These are phyloP conservation scores for Lithophane socia DNA, from an alignment of 2,888 invertebrate species.

Conservation along the genomic window DNA sequence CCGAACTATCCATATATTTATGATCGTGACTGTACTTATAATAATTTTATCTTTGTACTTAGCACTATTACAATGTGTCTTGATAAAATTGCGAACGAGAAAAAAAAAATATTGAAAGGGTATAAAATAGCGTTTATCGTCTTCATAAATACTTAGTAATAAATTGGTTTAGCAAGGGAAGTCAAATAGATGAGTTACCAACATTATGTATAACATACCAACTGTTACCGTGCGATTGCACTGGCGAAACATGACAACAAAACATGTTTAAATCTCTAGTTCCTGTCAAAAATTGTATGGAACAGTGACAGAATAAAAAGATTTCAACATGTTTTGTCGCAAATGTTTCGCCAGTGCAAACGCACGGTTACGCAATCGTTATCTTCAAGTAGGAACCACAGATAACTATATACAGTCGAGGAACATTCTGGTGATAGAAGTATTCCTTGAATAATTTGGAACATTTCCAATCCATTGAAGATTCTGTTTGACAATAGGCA, in stretches of 20 bases:
- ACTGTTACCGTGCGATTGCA: too few relatives aligned
- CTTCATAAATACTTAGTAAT: not conserved
- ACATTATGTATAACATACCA: not conserved
- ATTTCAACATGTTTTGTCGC: too few relatives aligned
- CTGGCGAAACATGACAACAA: too few relatives aligned
- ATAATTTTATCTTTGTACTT: not conserved
- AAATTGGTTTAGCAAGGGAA: not conserved
- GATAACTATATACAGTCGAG: too few relatives aligned
- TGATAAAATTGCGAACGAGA: constrained; percentile 17
- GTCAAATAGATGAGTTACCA: not conserved
- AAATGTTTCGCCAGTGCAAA: too few relatives aligned
- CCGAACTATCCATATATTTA: not conserved
- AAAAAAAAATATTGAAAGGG: not conserved
- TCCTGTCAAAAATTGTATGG: too few relatives aligned
- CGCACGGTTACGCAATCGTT: not conserved
- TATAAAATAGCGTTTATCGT: not conserved
- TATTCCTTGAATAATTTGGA: not conserved
- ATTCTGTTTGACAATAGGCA: not conserved
- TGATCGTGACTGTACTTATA: not conserved
- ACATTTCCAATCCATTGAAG: not conserved
- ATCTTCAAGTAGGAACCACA: not conserved
- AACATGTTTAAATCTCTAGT: too few relatives aligned
- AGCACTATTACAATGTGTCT: constrained; percentile 3
- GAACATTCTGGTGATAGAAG: not conserved
- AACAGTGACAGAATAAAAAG: too few relatives aligned